Evolutionary conservation across 2,888 invertebrate species (phyloP).

Genomic region (Brachypalpus laphriformis): DNA sequence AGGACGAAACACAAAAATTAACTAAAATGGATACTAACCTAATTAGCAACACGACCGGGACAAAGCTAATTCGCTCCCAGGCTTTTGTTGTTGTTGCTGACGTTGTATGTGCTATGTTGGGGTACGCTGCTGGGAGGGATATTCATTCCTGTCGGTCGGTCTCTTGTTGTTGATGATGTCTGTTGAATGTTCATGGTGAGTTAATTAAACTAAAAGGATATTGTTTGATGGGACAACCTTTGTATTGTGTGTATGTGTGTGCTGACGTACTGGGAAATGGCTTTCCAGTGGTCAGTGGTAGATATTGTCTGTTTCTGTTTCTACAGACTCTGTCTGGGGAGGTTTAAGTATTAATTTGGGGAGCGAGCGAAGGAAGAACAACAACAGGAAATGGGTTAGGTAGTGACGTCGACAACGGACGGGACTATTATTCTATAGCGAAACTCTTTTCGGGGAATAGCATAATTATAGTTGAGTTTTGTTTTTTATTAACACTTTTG

Average conservation of each 20-base stretch:
- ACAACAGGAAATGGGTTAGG: constrained; percentile 20
- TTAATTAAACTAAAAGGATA: constrained; percentile 73
- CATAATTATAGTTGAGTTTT: constrained; percentile 31
- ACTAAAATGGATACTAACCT: constrained; percentile 68
- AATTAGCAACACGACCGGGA: constrained; percentile 64
- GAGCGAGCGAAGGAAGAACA: not conserved
- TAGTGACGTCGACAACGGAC: not conserved
- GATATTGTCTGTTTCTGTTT: constrained; percentile 32
- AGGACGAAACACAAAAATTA: constrained; percentile 49
- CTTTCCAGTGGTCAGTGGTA: constrained; percentile 62
- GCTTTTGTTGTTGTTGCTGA: not conserved
- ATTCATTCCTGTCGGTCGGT: not conserved
- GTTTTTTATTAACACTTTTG: constrained; percentile 1
- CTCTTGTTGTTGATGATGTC: constrained; percentile 44
- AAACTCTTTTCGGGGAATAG: constrained; percentile 13
- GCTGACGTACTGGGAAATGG: constrained; percentile 27
- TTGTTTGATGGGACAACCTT: constrained; percentile 41
- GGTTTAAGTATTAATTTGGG: constrained; percentile 25
- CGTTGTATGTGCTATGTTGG: not conserved
- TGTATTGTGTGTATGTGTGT: constrained; percentile 37
- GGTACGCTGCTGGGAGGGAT: not conserved
- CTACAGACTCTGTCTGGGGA: constrained; percentile 18
- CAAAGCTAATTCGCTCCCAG: constrained; percentile 40
- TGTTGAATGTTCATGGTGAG: constrained; percentile 57
- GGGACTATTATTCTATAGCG: not conserved